These are phyloP conservation scores for Hemistola chrysoprasaria DNA, from an alignment of 2,888 invertebrate genomes.

Conservation along the genomic window DNA sequence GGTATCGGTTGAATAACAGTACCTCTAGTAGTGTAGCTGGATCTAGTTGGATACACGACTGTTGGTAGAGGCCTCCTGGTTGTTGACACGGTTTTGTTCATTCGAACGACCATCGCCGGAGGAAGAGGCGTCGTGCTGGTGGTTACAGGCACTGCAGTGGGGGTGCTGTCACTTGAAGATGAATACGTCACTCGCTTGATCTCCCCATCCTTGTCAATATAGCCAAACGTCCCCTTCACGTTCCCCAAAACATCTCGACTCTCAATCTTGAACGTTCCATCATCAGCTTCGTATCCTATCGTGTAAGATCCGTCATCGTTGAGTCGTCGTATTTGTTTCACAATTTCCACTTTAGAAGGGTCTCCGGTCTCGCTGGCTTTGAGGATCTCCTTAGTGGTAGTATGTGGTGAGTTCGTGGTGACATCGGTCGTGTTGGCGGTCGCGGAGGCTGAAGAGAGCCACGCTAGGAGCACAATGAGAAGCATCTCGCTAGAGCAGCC, in stretches of 20 bases:
- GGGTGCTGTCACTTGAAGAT: slow-evolving; percentile 75
- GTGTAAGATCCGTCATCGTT: slow-evolving; percentile 93
- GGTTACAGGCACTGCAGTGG: slow-evolving; percentile 61
- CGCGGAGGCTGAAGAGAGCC: slow-evolving; percentile 44
- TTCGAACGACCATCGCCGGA: slow-evolving; percentile 72
- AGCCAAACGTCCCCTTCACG: slow-evolving; percentile 92
- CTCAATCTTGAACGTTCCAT: slow-evolving; percentile 93
- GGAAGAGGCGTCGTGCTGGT: slow-evolving; percentile 59
- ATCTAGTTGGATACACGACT: slow-evolving; percentile 76
- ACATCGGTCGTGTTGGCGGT: slow-evolving; percentile 48
- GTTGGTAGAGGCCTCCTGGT: slow-evolving; percentile 72
- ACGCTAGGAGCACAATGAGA: slow-evolving; percentile 60
- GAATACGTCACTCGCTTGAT: slow-evolving; percentile 90
- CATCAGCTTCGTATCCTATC: slow-evolving; percentile 92
- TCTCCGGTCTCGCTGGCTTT: slow-evolving; percentile 85
- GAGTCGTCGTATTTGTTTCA: slow-evolving; percentile 90
- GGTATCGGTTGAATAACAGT: slow-evolving; percentile 86
- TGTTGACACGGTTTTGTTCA: slow-evolving; percentile 76
- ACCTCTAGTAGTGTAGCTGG: slow-evolving; percentile 80
- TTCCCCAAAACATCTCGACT: slow-evolving; percentile 90
- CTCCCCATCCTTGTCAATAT: slow-evolving; percentile 88
- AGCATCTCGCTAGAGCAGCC: slow-evolving; percentile 67
- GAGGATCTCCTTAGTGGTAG: slow-evolving; percentile 78
- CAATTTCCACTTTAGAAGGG: slow-evolving; percentile 87
- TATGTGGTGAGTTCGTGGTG: slow-evolving; percentile 48